A percentile compares a stretch with the other conserved stretches of the same genome.
Conservation (phyloP, 2,888 invertebrate genomes). For the Pocota personata region DNA sequence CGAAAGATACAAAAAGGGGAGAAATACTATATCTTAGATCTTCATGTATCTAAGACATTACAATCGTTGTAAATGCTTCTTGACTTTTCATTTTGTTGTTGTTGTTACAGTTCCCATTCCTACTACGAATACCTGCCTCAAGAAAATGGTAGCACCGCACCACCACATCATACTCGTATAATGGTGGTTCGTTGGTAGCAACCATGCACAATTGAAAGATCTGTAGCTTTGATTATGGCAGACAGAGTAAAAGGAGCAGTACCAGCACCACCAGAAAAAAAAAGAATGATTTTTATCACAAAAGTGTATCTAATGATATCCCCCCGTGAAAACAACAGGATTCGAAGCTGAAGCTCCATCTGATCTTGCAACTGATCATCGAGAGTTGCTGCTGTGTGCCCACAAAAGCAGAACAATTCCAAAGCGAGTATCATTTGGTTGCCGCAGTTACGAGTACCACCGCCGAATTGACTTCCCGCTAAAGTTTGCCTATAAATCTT, state of each 20-base stretch:
- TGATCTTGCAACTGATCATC: constrained; percentile 65
- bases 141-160: constrained; percentile 50
- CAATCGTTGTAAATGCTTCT: constrained; percentile 83
- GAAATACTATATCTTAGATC: constrained; percentile 81
- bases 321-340: constrained; percentile 62
- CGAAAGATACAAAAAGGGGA: constrained; percentile 64
- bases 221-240: constrained; percentile 64
- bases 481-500: constrained; percentile 69
- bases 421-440: constrained; percentile 60
- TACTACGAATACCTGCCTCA: background rate
- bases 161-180: constrained; percentile 4
- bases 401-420: constrained; percentile 52
- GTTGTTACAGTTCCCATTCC: background rate
- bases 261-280: constrained; percentile 27
- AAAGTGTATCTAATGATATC: constrained; percentile 73
- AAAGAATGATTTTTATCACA: constrained; percentile 65
- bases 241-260: constrained; percentile 22
- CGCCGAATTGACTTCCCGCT: constrained; percentile 59
- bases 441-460: constrained; percentile 17
- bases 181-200: background rate
- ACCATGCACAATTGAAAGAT: constrained; percentile 70
- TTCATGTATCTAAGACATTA: constrained; percentile 83
- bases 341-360: constrained; percentile 54
- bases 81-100: constrained; percentile 78
- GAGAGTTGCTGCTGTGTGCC: constrained; percentile 29